phyloP scores from a whole-genome alignment of 2,113 vertebrate genomes.

The Scytalopus superciliaris region DNA sequence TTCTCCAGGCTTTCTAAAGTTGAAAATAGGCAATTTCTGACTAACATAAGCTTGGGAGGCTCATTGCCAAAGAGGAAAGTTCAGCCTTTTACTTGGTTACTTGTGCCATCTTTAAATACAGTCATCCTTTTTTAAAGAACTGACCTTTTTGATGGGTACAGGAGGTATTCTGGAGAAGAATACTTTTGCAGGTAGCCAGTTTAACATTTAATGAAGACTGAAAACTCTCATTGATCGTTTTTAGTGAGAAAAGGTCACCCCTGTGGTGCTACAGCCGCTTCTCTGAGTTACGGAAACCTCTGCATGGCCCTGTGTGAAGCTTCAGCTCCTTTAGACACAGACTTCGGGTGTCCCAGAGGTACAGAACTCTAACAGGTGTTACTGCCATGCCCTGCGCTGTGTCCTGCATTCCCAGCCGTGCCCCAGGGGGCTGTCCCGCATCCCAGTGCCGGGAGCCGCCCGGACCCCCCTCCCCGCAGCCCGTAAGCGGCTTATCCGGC shows the following conservation, averaged over 20 bases:
- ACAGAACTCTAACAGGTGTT: fast-evolving
- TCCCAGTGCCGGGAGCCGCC: no score
- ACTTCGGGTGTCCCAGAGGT: fast-evolving
- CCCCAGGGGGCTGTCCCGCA: not conserved
- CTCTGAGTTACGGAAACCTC: fast-evolving
- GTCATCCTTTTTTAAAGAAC: fast-evolving
- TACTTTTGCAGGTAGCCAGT: not conserved
- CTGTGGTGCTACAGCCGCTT: fast-evolving
- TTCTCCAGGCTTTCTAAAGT: not conserved
- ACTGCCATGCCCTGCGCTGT: fast-evolving
- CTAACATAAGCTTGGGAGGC: not conserved
- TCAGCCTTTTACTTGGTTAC: not conserved
- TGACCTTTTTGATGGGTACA: fast-evolving
- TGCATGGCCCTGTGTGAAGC: fast-evolving
- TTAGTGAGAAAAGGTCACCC: fast-evolving
- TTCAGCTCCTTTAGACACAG: fast-evolving
- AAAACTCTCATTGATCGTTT: fast-evolving
- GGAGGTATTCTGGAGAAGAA: no score
- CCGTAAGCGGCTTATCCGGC: not conserved
- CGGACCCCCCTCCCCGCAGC: no score
- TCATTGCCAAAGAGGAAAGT: not conserved
- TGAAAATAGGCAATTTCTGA: not conserved
- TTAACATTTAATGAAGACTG: no score
- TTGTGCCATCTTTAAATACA: fast-evolving
- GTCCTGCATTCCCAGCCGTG: not conserved